Conservation (phyloP, 2,113 vertebrate species). For the Mesembrinibis cayennensis region DNA sequence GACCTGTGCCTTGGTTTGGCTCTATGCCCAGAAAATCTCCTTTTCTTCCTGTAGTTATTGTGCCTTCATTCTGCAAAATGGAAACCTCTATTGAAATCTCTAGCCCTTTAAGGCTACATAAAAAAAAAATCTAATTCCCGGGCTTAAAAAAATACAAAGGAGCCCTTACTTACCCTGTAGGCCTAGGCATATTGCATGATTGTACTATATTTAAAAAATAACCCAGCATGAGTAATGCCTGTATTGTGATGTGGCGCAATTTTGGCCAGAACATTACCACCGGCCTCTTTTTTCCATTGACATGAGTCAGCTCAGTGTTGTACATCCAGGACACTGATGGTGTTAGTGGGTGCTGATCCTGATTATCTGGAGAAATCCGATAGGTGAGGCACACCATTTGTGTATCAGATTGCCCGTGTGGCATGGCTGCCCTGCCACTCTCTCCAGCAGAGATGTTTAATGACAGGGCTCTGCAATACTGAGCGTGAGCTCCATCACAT, state of each 20-base stretch:
- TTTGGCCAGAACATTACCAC: slow-evolving; percentile 22
- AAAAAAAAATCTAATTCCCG: background rate
- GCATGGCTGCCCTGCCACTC: background rate
- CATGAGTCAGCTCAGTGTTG: slow-evolving; percentile 10
- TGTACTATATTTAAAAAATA: slow-evolving; percentile 12
- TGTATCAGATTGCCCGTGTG: background rate
- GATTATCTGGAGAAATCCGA: background rate
- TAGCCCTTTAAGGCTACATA: background rate
- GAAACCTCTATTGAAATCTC: background rate
- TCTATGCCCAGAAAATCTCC: slow-evolving; percentile 43
- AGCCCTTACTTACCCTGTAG: slow-evolving; percentile 7
- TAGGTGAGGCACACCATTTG: background rate
- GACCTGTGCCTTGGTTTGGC: slow-evolving; percentile 48
- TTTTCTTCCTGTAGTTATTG: background rate
- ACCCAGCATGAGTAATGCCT: slow-evolving; percentile 28
- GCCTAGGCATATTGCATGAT: background rate
- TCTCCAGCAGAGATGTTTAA: background rate
- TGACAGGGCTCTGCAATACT: background rate
- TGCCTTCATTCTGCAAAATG: slow-evolving; percentile 27
- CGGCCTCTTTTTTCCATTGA: background rate
- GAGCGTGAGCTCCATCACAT: background rate
- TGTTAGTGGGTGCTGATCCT: background rate
- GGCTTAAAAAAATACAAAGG: background rate
- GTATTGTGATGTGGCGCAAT: background rate
- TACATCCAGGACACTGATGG: background rate